Evolutionary conservation across 1,140 invertebrate genomes (phyloP), one percentile per base, ranked within the genome.

Genomic region (Caenorhabditis inopinata): DNA sequence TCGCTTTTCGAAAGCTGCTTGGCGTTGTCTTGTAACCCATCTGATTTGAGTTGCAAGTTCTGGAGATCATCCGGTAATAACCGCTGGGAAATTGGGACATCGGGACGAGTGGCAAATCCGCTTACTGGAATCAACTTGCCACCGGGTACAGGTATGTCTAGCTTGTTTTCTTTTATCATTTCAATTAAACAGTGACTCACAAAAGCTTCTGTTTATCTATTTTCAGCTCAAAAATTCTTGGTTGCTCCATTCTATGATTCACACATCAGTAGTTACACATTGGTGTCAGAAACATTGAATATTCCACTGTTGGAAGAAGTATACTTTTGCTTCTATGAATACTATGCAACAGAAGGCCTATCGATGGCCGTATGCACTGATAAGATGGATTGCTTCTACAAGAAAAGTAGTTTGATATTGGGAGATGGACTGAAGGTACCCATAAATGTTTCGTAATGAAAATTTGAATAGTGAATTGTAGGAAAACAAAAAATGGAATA

Each of bases 321-420:
- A 0, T 83, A 74, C 29, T 83, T 83, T 78, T 83, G 82, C 32
- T 83, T 83, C 45, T 83, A 83, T 49, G 82, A 83, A 49, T 82
- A 82, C 16, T 73, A 78, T 74, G 80, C 82, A 0, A 78, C 82
- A 5, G 46, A 82, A 11, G 79, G 79, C 4, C 75, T 83, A 9
- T 77, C 79, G 16, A 46, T 83, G 16, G 74, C 80, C 1, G 47
- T 83, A 18, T 83, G 82, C 49, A 78, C 82, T 12, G 82, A 83
- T 32, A 76, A 77, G 35, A 78, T 74, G 49, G 82, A 81, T 32
- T 83, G 82, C 47, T 83, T 83, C 82, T 83, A 83, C 38, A 75
- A 82, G 35, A 76, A 81, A 32, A 82, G 45, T 53, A 48, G 53
- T 5, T 29, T 83, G 23, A 38, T 74, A 11, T 48, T 73, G 38